phyloP scores from a whole-genome alignment of 1,140 invertebrate species.

The Drosophila kepulauana region DNA sequence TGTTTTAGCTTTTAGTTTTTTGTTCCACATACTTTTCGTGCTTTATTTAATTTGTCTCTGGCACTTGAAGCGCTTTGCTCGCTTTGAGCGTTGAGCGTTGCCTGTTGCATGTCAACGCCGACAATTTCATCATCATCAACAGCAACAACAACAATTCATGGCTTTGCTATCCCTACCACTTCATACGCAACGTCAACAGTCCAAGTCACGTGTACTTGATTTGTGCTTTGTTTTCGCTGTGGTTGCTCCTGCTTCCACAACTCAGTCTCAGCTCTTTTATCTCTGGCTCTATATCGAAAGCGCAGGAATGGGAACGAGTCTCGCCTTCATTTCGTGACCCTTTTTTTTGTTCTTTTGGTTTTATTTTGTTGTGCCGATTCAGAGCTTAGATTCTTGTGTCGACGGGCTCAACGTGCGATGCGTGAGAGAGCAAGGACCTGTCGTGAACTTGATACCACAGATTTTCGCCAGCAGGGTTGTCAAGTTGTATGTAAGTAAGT shows the following conservation, averaged over 20 bases:
- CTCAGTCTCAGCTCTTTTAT: conserved; percentile 54
- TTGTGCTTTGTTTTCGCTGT: conserved; percentile 67
- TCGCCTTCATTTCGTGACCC: conserved; percentile 67
- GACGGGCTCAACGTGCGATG: conserved; percentile 25
- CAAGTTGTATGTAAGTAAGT: background rate
- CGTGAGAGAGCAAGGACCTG: conserved; percentile 79
- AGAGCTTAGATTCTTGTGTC: conserved; percentile 32
- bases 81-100: conserved; percentile 22
- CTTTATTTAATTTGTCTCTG: conserved; percentile 80
- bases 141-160: conserved; percentile 7
- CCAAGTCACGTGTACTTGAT: conserved; percentile 79
- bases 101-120: conserved; percentile 80
- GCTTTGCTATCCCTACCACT: conserved; percentile 24
- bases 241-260: background rate
- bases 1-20: conserved; percentile 49
- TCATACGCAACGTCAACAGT: conserved; percentile 50
- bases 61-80: conserved; percentile 44
- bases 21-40: conserved; percentile 49
- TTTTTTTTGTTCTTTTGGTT: conserved; percentile 41
- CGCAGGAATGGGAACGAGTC: conserved; percentile 20
- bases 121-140: conserved; percentile 75
- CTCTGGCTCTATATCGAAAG: conserved; percentile 63
- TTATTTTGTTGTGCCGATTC: conserved; percentile 13
- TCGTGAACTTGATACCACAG: conserved; percentile 72
- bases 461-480: conserved; percentile 28